Evolutionary conservation across 2,797 vertebrate species (phyloP).

Genomic region (Melanotaenia pygmaea): DNA sequence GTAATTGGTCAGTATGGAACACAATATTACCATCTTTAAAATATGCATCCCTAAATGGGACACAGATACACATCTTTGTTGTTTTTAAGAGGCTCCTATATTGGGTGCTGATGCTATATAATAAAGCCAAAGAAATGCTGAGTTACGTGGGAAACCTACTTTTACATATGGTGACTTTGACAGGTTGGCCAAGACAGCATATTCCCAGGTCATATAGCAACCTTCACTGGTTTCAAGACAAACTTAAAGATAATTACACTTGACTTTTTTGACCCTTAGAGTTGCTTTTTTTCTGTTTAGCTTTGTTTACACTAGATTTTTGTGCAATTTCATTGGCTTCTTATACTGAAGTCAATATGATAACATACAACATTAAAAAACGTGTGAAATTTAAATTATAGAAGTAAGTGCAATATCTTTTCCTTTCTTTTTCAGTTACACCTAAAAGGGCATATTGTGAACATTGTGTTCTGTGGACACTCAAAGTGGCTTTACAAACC

Average conservation of each 20-base stretch:
- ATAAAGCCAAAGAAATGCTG: not conserved
- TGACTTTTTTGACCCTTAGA: too few species aligned
- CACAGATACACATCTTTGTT: slow-evolving; percentile 4
- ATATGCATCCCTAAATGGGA: not conserved
- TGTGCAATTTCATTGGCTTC: too few species aligned
- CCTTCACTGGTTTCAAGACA: not conserved
- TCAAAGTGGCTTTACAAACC: not conserved
- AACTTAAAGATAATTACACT: not conserved
- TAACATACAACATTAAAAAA: too few species aligned
- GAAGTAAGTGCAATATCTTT: too few species aligned
- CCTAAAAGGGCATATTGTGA: too few species aligned
- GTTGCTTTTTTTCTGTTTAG: too few species aligned
- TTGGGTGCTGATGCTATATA: not conserved
- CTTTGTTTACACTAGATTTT: too few species aligned
- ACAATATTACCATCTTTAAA: not conserved
- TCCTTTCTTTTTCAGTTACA: too few species aligned
- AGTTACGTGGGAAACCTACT: not conserved
- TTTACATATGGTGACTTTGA: not conserved
- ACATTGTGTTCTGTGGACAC: too few species aligned
- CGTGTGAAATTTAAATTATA: too few species aligned
- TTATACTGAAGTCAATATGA: too few species aligned
- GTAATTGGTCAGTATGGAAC: not conserved
- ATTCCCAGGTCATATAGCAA: not conserved
- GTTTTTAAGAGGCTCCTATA: not conserved
- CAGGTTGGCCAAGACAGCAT: slow-evolving; percentile 1